Evolutionary conservation across 2,113 vertebrate species (phyloP).

Genomic region (Pachyramphus minor): DNA sequence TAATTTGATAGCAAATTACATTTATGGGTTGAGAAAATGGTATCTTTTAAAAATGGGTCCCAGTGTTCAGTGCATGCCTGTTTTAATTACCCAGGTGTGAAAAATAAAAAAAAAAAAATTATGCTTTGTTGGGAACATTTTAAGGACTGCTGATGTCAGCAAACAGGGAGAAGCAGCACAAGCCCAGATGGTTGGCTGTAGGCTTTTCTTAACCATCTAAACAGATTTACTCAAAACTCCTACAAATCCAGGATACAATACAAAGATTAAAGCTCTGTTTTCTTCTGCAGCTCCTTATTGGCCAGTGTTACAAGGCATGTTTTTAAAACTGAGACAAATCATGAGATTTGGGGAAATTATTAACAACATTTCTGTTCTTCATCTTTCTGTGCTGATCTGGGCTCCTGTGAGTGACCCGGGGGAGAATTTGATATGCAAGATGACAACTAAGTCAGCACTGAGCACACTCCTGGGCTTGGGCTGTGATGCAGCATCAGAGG

Average conservation of each 20-base stretch:
- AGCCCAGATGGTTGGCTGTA: not conserved
- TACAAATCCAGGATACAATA: not conserved
- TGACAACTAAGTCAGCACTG: not conserved
- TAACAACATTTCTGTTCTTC: not conserved
- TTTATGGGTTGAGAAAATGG: conserved; percentile 44
- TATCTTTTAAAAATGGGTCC: conserved; percentile 31
- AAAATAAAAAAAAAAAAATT: conserved; percentile 22
- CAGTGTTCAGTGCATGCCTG: not conserved
- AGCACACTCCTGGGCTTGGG: not conserved
- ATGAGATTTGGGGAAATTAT: not conserved
- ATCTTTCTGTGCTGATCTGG: not conserved
- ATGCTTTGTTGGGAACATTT: conserved; percentile 10
- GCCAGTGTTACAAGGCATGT: not conserved
- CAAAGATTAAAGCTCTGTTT: not conserved
- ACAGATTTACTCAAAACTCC: not conserved
- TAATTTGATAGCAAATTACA: conserved; percentile 48
- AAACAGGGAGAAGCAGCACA: not conserved
- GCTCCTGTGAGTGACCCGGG: not conserved
- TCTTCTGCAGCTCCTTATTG: not conserved
- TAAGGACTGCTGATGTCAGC: conserved; percentile 29
- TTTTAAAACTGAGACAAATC: not conserved
- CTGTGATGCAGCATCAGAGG: not conserved
- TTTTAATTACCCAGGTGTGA: conserved; percentile 43
- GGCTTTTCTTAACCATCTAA: not conserved
- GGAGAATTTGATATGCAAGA: not conserved